Evolutionary conservation across 2,888 invertebrate genomes (phyloP).

Genomic region (Antheraea assamensis): DNA sequence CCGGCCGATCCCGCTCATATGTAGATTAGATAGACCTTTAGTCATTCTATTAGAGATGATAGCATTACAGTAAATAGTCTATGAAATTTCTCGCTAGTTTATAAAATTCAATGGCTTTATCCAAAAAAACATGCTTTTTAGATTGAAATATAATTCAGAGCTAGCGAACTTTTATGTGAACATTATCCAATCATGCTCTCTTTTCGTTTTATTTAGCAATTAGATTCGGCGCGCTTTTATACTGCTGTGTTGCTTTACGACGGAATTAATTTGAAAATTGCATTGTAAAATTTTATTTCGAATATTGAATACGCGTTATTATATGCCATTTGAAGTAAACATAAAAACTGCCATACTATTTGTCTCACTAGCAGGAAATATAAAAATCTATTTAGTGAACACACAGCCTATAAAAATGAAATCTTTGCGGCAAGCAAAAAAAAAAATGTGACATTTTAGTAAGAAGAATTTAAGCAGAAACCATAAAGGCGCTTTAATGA

Average conservation of each 20-base stretch:
- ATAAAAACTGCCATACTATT: not conserved
- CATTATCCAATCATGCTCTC: not conserved
- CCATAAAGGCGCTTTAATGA: not conserved
- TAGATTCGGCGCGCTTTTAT: not conserved
- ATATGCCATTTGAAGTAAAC: not conserved
- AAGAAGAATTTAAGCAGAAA: not conserved
- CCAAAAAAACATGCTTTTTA: not conserved
- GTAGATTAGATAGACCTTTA: constrained; percentile 50
- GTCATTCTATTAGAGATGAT: constrained; percentile 23
- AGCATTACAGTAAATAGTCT: not conserved
- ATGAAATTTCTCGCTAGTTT: not conserved
- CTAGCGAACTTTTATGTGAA: not conserved
- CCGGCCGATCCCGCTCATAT: constrained; percentile 49
- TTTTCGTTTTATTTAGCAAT: constrained; percentile 1
- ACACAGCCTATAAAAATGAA: not conserved
- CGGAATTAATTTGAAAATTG: not conserved
- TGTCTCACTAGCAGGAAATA: not conserved
- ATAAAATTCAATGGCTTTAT: constrained; percentile 9
- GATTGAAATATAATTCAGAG: not conserved
- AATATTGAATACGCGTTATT: not conserved
- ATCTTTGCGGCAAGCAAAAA: not conserved
- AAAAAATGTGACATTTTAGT: not conserved
- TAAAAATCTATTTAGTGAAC: not conserved
- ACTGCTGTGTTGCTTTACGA: not conserved
- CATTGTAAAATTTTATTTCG: not conserved